phyloP scores from a whole-genome alignment of 2,113 vertebrate genomes.

The Semicossyphus pulcher region DNA sequence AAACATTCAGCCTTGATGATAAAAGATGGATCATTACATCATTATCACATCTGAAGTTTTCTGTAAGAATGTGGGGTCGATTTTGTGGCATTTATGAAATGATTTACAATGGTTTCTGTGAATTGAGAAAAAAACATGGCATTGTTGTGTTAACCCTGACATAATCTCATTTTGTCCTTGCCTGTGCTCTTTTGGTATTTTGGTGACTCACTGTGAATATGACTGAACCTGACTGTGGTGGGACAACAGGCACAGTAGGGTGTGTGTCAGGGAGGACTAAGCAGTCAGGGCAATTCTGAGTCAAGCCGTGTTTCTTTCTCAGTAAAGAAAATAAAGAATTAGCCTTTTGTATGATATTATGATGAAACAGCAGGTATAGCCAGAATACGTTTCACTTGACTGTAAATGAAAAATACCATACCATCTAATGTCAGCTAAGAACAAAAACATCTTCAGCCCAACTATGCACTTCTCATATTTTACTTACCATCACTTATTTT shows the following conservation, averaged over 20 bases:
- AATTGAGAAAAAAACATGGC: not conserved
- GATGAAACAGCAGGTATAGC: not conserved
- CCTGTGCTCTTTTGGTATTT: conserved; percentile 29
- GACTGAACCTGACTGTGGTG: conserved; percentile 40
- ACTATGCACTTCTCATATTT: too few species aligned
- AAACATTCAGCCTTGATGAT: not conserved
- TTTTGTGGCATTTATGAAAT: not conserved
- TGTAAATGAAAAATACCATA: too few species aligned
- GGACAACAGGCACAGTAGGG: conserved; percentile 37
- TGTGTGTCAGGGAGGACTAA: conserved; percentile 10
- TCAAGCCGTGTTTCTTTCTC: conserved; percentile 9
- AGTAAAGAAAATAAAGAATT: not conserved
- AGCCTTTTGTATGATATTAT: not conserved
- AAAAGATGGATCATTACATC: not conserved
- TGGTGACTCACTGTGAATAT: conserved; percentile 42
- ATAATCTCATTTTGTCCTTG: conserved; percentile 10
- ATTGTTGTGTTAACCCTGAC: not conserved
- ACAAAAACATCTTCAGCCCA: too few species aligned
- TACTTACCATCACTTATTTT: too few species aligned
- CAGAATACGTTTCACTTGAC: not conserved
- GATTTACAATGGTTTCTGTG: not conserved
- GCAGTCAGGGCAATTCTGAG: conserved; percentile 5
- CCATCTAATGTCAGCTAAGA: too few species aligned
- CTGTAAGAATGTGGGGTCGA: too few species aligned
- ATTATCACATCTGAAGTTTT: too few species aligned